phyloP scores from a whole-genome alignment of 2,113 vertebrate genomes.

The Triplophysa dalaica region DNA sequence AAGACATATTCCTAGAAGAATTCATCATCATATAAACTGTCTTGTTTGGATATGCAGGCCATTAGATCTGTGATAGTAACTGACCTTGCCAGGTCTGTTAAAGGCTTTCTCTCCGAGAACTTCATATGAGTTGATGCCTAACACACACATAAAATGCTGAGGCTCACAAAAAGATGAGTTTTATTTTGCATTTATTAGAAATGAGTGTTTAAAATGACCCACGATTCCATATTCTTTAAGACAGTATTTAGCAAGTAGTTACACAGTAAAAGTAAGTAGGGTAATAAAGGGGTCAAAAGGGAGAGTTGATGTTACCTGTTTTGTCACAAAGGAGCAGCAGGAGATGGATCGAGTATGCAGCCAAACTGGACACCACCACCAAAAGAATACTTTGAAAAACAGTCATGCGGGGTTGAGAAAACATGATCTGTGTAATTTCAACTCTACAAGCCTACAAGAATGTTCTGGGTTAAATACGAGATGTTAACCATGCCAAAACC shows the following conservation, averaged over 20 bases:
- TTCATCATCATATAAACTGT: conserved; percentile 9
- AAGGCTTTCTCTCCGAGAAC: conserved; percentile 88
- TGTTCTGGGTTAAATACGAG: background rate
- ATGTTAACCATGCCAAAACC: too few species aligned
- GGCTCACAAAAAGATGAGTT: too few species aligned
- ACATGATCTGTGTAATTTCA: background rate
- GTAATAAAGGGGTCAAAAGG: conserved; percentile 5
- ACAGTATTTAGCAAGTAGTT: background rate
- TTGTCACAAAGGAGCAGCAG: conserved; percentile 90
- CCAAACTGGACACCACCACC: conserved; percentile 82
- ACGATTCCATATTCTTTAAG: background rate
- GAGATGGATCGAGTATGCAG: conserved; percentile 88
- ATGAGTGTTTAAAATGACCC: background rate
- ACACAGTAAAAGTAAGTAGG: background rate
- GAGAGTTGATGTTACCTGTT: conserved; percentile 79
- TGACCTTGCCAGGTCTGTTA: conserved; percentile 85
- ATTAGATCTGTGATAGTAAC: conserved; percentile 30
- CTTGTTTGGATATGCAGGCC: background rate
- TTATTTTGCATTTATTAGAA: background rate
- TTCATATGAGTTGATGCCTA: conserved; percentile 91
- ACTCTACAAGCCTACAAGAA: background rate
- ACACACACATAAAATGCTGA: background rate
- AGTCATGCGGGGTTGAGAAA: conserved; percentile 19
- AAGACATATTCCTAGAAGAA: background rate
- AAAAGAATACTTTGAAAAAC: conserved; percentile 80